Conservation (phyloP, 30 jellyfish, hydroid and myxozoan species). For the Cassiopea xamachana region DNA sequence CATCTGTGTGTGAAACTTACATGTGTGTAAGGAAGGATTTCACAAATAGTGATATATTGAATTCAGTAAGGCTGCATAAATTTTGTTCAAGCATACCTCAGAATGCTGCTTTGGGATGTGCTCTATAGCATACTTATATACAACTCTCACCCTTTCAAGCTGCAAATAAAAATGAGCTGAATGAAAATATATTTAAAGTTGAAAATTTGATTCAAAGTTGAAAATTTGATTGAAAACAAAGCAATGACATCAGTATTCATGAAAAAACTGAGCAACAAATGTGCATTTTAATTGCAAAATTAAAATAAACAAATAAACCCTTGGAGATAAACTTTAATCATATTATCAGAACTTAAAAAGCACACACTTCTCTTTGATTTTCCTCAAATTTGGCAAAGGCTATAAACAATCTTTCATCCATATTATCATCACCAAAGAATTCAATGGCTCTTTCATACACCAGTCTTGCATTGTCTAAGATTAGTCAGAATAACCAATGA, state of each 20-base stretch:
- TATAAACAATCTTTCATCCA: constrained; percentile 79
- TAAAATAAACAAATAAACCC: not conserved
- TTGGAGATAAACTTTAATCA: not conserved
- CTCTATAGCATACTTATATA: constrained; percentile 93
- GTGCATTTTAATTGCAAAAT: not conserved
- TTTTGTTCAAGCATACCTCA: constrained; percentile 55
- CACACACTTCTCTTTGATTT: constrained; percentile 86
- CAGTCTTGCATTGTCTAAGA: constrained; percentile 90
- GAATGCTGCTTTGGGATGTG: constrained; percentile 87
- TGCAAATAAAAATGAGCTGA: not conserved
- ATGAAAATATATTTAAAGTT: not conserved
- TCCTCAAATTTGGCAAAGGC: constrained; percentile 99
- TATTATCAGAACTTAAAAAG: not conserved
- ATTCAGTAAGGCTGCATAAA: not conserved
- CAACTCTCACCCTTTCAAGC: constrained; percentile 97
- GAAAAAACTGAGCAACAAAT: no score
- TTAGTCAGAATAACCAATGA: not conserved
- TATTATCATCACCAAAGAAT: constrained; percentile 89
- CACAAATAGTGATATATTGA: no score
- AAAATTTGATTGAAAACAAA: no score
- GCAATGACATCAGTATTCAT: no score
- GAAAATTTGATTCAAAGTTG: not conserved
- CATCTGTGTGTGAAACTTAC: no score
- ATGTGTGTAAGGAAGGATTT: no score
- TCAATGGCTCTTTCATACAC: constrained; percentile 96